Evolutionary conservation across 2,888 invertebrate genomes (phyloP), one percentile per base, ranked within the genome.

Genomic region (Diaphora mendica): DNA sequence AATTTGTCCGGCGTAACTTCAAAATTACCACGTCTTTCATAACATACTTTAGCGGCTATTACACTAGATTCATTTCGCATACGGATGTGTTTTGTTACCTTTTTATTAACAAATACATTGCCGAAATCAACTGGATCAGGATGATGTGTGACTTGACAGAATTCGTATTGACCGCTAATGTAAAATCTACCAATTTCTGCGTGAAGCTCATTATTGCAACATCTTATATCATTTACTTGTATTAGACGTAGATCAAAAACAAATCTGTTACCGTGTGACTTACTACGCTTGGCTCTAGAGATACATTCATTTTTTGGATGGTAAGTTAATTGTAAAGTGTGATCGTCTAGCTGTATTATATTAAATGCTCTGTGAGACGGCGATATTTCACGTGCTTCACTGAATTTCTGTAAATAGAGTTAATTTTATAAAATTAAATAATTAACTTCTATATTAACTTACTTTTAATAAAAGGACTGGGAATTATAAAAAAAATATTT

Each of bases 111-210:
- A 62, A 82, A 64, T 17, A 96, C 88, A 59, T 96, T 88, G 3
- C 93, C 93, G 77, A 97, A 94, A 77, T 94, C 81, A 0, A 97
- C 77, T 13, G 87, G 82, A 74, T 93, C 89, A 0, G 97, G 97
- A 35, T 85, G 80, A 77, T 97, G 91, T 8, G 86, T 87, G 26
- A 97, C 88, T 42, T 89, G 87, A 44, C 96, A 93, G 67, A 91
- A 88, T 89, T 96, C 96, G 74, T 93, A 95, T 85, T 96, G 93
- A 0, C 96, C 97, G 82, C 96, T 95, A 33, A 97, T 89, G 77
- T 96, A 96, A 73, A 96, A 93, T 71, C 96, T 91, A 2, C 96
- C 94, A 64, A 94, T 89, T 91, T 96, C 96, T 30, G 93, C 90
- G 82, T 95, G 95, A 44, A 83, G 79, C 81, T 95, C 95, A 77